Percentiles rank a stretch among this genome's conserved stretches.
phyloP scores from a whole-genome alignment of 2,888 invertebrate species.

The Bedellia somnulentella region DNA sequence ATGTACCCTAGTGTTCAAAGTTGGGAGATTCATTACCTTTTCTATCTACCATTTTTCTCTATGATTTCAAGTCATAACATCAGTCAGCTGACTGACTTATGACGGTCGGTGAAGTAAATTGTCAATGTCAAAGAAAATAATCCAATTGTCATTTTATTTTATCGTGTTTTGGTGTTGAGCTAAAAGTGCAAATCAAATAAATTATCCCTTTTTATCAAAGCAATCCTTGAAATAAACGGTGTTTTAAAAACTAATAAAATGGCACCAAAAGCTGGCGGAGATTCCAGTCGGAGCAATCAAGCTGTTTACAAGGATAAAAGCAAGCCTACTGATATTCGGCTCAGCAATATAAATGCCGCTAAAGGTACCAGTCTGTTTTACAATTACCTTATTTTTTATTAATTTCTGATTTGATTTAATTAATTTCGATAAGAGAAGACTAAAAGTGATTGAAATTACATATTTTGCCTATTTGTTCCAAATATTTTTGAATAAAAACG shows the following conservation, averaged over 20 bases:
- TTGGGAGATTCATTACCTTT: no score
- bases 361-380: slow-evolving; percentile 73
- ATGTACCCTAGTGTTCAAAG: no score
- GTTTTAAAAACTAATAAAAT: slow-evolving; percentile 16
- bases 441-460: slow-evolving; percentile 1
- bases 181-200: no score
- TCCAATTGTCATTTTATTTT: no score
- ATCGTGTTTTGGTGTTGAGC: no score
- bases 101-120: no score
- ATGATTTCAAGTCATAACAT: no score
- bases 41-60: no score
- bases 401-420: slow-evolving; percentile 2
- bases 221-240: slow-evolving; percentile 1
- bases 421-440: slow-evolving; percentile 4
- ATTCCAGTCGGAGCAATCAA: slow-evolving; percentile 45
- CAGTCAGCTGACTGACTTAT: no score
- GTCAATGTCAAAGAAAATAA: no score
- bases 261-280: slow-evolving; percentile 54
- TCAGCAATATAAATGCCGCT: slow-evolving; percentile 96
- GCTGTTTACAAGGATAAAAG: slow-evolving; percentile 84
- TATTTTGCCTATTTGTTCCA: neutral
- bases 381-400: slow-evolving; percentile 5
- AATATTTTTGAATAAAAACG: neutral
- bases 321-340: slow-evolving; percentile 92
- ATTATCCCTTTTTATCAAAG: slow-evolving; percentile 1